A percentile compares a stretch with the other conserved stretches of the same genome.
Conservation (phyloP, 2,888 invertebrate genomes). For the Myopa testacea region DNA sequence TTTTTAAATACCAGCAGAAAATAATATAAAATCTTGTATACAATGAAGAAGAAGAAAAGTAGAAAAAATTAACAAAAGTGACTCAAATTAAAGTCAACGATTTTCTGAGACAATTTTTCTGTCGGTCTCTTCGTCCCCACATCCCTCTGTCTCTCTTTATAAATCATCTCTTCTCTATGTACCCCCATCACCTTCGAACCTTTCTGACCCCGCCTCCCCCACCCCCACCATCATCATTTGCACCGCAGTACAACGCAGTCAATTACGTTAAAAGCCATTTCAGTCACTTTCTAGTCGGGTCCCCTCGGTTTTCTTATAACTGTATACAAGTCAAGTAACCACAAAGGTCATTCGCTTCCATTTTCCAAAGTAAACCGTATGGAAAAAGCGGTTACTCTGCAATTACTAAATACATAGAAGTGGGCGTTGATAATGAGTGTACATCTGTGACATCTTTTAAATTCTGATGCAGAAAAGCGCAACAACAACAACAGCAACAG, state of each 20-base stretch:
- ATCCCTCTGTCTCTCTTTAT: neutral
- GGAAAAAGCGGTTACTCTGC: slow-evolving; percentile 30
- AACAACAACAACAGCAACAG: neutral
- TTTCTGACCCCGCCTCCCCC: slow-evolving; percentile 40
- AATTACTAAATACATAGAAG: slow-evolving; percentile 1
- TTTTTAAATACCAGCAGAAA: no score
- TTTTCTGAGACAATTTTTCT: neutral
- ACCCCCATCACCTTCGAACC: slow-evolving; percentile 41
- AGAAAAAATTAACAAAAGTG: no score
- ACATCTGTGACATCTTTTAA: neutral
- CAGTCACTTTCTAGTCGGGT: slow-evolving; percentile 34
- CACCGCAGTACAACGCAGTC: slow-evolving; percentile 40
- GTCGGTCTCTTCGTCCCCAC: neutral
- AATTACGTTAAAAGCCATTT: slow-evolving; percentile 54
- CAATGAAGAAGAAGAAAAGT: no score
- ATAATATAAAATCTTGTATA: no score
- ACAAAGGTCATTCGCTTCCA: slow-evolving; percentile 35
- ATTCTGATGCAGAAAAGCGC: no score
- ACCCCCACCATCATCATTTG: neutral
- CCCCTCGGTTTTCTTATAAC: neutral
- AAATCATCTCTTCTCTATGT: neutral
- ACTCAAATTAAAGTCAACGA: no score
- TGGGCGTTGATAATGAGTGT: slow-evolving; percentile 22
- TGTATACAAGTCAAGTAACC: neutral
- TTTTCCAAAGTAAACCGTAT: slow-evolving; percentile 35